Percentiles rank a stretch among this genome's conserved stretches.
Evolutionary conservation across 2,797 vertebrate genomes (phyloP).

Genomic region (Orientallactaga sibirica): DNA sequence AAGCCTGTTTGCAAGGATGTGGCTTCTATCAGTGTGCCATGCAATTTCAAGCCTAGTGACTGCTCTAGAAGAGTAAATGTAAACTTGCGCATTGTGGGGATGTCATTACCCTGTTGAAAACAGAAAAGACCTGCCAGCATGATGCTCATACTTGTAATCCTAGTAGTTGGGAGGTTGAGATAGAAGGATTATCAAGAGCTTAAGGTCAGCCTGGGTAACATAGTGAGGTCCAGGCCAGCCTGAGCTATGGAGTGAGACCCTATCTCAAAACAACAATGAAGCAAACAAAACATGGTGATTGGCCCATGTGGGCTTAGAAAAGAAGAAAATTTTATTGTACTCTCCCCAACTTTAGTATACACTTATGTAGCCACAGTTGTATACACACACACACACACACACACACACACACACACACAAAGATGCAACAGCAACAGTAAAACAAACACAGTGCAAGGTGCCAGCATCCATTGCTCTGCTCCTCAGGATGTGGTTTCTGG

Average conservation of each 20-base stretch:
- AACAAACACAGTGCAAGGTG: not conserved
- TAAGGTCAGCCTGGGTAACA: not conserved
- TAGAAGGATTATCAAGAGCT: not conserved
- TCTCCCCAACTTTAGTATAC: not conserved
- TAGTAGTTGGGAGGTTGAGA: not conserved
- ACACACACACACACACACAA: no score
- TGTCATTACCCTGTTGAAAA: not conserved
- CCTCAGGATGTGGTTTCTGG: constrained; percentile 27
- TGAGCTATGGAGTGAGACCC: not conserved
- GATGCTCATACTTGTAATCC: not conserved
- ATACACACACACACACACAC: no score
- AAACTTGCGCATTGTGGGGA: not conserved
- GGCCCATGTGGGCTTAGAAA: not conserved
- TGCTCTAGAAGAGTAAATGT: not conserved
- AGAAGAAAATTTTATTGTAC: not conserved
- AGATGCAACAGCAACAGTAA: not conserved
- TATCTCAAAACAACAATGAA: not conserved
- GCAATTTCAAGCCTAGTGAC: not conserved
- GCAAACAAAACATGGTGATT: not conserved
- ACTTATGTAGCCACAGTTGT: no score
- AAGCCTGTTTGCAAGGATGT: not conserved
- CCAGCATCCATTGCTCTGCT: not conserved
- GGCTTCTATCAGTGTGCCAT: not conserved
- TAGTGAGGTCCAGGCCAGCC: not conserved
- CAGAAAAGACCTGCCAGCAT: not conserved